phyloP scores from a whole-genome alignment of 2,888 invertebrate species.

The Xestobium rufovillosum region DNA sequence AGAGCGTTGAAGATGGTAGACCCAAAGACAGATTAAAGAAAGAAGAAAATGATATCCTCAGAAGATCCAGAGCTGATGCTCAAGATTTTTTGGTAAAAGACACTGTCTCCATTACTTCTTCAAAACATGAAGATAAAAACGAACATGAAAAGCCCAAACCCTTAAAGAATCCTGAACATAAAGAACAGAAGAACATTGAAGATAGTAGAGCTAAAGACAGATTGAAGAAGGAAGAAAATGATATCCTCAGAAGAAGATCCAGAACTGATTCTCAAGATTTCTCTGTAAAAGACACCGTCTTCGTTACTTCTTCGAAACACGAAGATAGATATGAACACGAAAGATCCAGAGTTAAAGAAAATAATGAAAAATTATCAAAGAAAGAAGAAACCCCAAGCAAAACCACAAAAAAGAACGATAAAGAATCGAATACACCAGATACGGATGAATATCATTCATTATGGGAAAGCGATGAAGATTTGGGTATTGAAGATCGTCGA shows the following conservation, averaged over 20 bases:
- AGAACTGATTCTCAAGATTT: not conserved
- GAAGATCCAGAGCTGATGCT: not conserved
- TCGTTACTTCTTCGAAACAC: not conserved
- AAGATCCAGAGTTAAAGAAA: no score
- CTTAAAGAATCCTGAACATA: no score
- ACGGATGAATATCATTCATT: constrained; percentile 27
- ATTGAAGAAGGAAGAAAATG: no score
- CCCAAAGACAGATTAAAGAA: no score
- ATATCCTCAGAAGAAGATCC: no score
- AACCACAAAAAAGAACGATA: constrained; percentile 2
- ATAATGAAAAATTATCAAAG: no score
- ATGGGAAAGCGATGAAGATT: constrained; percentile 25
- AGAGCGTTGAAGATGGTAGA: not conserved
- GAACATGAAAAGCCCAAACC: not conserved
- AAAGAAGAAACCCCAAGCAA: no score
- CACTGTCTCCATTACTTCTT: no score
- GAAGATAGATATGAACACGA: not conserved
- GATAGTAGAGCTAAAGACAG: constrained; percentile 3
- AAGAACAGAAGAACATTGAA: no score
- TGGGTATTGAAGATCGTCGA: not conserved
- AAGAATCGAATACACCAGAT: constrained; percentile 20
- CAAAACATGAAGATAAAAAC: not conserved
- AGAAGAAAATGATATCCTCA: not conserved
- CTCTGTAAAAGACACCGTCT: not conserved
- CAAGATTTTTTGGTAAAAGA: not conserved